Percentiles rank a stretch among this genome's conserved stretches.
These are phyloP conservation scores for Drosophila tani DNA, from an alignment of 1,140 invertebrate species.

Conservation along the genomic window DNA sequence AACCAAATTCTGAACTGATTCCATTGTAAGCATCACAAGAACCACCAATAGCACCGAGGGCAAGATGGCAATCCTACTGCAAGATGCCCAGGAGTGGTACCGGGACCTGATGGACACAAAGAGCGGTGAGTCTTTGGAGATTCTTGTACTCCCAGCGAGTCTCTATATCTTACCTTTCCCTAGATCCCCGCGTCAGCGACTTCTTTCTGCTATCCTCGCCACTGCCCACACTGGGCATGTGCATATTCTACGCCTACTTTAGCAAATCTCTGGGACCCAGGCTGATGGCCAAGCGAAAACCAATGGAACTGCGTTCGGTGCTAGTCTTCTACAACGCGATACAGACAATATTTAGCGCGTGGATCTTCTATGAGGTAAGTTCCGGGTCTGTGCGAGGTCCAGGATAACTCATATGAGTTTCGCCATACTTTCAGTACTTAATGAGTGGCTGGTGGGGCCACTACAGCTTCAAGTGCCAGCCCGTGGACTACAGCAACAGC, in stretches of 20 bases:
- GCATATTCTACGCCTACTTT: slow-evolving; percentile 94
- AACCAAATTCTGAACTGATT: slow-evolving; percentile 12
- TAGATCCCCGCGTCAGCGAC: slow-evolving; percentile 94
- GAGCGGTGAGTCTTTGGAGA: slow-evolving; percentile 88
- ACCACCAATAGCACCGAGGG: slow-evolving; percentile 17
- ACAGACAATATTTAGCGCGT: slow-evolving; percentile 95
- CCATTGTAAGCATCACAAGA: slow-evolving; percentile 15
- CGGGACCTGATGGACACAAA: slow-evolving; percentile 92
- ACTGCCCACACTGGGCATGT: slow-evolving; percentile 93
- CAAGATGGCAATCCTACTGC: slow-evolving; percentile 85
- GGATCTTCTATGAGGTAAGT: slow-evolving; percentile 96
- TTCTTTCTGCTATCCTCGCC: slow-evolving; percentile 97
- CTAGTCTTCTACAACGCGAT: slow-evolving; percentile 95
- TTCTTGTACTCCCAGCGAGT: not conserved
- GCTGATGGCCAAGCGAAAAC: slow-evolving; percentile 95
- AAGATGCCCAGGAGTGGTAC: slow-evolving; percentile 90
- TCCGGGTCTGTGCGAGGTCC: not conserved
- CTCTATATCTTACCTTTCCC: slow-evolving; percentile 74
- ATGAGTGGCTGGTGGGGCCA: slow-evolving; percentile 94
- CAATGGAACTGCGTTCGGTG: slow-evolving; percentile 92
- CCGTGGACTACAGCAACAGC: slow-evolving; percentile 95
- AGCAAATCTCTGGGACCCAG: slow-evolving; percentile 93
- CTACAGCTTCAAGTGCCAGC: slow-evolving; percentile 97
- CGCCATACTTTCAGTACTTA: slow-evolving; percentile 88
- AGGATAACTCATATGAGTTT: no score